phyloP scores from a whole-genome alignment of 1,140 invertebrate species.

The Globodera ellingtonae region DNA sequence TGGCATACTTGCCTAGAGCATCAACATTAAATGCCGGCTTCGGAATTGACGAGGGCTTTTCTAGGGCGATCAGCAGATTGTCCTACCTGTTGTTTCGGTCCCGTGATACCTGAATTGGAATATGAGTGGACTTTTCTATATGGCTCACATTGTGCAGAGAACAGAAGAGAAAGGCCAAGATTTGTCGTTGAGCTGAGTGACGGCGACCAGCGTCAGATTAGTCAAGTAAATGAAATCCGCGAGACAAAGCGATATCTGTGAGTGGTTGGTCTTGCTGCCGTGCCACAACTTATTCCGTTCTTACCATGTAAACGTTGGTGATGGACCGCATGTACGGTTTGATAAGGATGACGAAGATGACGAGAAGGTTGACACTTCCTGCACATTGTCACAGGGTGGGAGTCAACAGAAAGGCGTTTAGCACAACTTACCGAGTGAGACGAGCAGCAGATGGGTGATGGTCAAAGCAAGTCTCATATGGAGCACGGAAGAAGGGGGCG shows the following conservation, averaged over 20 bases:
- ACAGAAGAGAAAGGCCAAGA: constrained; percentile 61
- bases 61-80: neutral
- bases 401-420: neutral
- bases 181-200: constrained; percentile 64
- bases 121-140: neutral
- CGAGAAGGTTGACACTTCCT: constrained; percentile 55
- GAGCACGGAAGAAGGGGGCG: constrained; percentile 9
- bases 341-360: constrained; percentile 58
- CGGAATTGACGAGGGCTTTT: neutral
- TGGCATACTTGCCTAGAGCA: constrained; percentile 60
- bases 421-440: constrained; percentile 46
- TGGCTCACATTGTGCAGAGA: constrained; percentile 53
- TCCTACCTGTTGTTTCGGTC: constrained; percentile 37
- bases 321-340: constrained; percentile 64
- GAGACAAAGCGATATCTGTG: constrained; percentile 60
- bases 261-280: constrained; percentile 43
- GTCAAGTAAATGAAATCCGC: constrained; percentile 63
- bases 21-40: neutral
- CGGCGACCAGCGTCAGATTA: constrained; percentile 61
- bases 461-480: constrained; percentile 58
- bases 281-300: constrained; percentile 17
- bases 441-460: constrained; percentile 60
- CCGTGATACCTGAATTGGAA: constrained; percentile 31
- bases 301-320: constrained; percentile 62
- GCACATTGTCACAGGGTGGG: neutral